Conservation (phyloP, 2,113 vertebrate species). For the Engraulis encrasicolus region DNA sequence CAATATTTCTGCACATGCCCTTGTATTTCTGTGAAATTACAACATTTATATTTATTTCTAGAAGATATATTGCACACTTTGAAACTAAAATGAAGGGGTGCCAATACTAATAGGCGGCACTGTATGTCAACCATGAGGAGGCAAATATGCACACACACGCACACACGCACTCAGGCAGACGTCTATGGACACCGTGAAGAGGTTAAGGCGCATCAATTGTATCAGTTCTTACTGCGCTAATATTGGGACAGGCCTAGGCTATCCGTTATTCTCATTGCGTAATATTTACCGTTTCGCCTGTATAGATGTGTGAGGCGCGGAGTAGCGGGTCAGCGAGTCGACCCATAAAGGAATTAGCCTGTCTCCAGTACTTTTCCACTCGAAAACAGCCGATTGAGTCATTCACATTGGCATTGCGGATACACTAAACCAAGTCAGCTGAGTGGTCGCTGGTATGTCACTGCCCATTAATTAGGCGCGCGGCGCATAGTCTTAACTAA, state of each 20-base stretch:
- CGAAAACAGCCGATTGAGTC: constrained; percentile 10
- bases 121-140: too few species aligned
- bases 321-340: neutral
- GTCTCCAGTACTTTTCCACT: constrained; percentile 20
- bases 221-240: too few species aligned
- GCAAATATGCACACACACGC: too few species aligned
- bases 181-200: neutral
- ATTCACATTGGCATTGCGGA: constrained; percentile 18
- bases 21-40: too few species aligned
- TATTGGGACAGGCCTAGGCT: too few species aligned
- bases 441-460: constrained; percentile 17
- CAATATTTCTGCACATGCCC: too few species aligned
- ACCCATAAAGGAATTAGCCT: neutral
- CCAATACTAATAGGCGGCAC: too few species aligned
- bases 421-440: constrained; percentile 31
- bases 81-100: too few species aligned
- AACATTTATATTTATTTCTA: too few species aligned
- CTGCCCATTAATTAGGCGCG: constrained; percentile 17
- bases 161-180: neutral
- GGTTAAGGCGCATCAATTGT: neutral
- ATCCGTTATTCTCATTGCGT: neutral
- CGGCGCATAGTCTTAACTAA: neutral
- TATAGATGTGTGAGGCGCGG: neutral
- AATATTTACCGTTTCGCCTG: neutral
- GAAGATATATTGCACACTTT: too few species aligned